phyloP scores from a whole-genome alignment of 1,140 invertebrate genomes.

The Aphaenogaster floridana region DNA sequence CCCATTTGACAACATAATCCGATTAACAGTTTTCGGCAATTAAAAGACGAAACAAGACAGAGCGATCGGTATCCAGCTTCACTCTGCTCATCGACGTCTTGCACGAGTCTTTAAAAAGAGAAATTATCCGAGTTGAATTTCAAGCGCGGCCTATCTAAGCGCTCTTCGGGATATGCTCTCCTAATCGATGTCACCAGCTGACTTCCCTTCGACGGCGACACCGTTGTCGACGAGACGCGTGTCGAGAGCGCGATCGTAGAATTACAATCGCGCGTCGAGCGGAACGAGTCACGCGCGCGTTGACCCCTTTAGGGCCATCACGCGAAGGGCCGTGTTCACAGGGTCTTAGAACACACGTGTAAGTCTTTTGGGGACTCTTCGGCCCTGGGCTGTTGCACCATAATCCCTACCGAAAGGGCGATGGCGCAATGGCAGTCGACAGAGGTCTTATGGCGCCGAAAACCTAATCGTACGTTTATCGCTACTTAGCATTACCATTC shows the following conservation, averaged over 20 bases:
- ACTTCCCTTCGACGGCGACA: constrained; percentile 68
- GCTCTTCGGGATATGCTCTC: constrained; percentile 69
- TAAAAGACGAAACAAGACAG: not conserved
- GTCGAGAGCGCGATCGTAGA: not conserved
- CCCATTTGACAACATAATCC: not conserved
- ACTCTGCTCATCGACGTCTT: not conserved
- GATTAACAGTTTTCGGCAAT: not conserved
- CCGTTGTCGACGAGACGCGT: constrained; percentile 30
- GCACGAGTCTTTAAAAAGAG: not conserved
- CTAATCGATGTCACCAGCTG: constrained; percentile 74
- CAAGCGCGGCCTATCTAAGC: constrained; percentile 29
- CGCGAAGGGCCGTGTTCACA: constrained; percentile 79
- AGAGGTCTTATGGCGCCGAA: not conserved
- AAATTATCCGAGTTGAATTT: constrained; percentile 27
- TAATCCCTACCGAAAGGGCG: constrained; percentile 51
- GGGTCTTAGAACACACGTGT: constrained; percentile 71
- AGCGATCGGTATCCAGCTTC: not conserved
- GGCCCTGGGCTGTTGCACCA: constrained; percentile 43
- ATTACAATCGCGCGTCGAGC: constrained; percentile 23
- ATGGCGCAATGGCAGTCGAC: constrained; percentile 17
- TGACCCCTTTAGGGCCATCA: constrained; percentile 72
- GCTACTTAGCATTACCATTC: too few species aligned
- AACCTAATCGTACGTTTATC: not conserved
- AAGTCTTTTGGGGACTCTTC: constrained; percentile 75
- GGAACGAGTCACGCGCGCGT: constrained; percentile 45